Evolutionary conservation across 2,797 vertebrate genomes (phyloP), one percentile per base, ranked within the genome.

Genomic region (Thamnophis elegans): DNA sequence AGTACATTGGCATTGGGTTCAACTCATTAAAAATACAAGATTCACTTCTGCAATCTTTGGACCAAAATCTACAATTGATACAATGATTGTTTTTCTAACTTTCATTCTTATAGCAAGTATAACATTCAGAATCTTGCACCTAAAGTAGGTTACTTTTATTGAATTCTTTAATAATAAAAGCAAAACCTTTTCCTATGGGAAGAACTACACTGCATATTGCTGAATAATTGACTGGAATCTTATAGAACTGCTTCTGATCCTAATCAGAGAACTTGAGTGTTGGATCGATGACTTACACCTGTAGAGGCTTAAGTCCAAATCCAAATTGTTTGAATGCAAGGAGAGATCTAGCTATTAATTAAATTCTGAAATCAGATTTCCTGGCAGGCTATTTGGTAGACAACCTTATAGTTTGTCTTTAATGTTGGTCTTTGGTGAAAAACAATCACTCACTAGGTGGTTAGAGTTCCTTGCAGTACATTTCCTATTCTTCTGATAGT

Each of bases 41-140:
- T 88, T 93, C 11, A 47, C 26, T 58, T 86, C 0, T 47, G 13
- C 54, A 36, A 85, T 88, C 92, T 58, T 53, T 91, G 65, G 68
- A 62, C 59, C 94, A 78, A 54, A 32, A 58, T 54, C 59, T 87
- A 53, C 62, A 78, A 62, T 28, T 12, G 16, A 65, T 93, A 58
- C 93, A 88, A 85, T 90, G 62, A 25, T 16, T 0, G 0, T 88
- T 85, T 94, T 93, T 59, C 16, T 42, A 86, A 89, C 88, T 60
- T 32, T 94, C 47, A 47, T 91, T 4, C 12, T 87, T 54, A 0
- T 0, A 32, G 6, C 51, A 32, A 92, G 56, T n/a, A 18, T 89
- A 86, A 93, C 47, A n/a, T 10, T 90, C 89, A 87, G 68, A 25
- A 4, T 60, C 36, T 59, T 88, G 26, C 4, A 65, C 13, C 85